Evolutionary conservation across 1,140 invertebrate genomes (phyloP), one percentile per base, ranked within the genome.

Genomic region (Acromyrmex echinatior): DNA sequence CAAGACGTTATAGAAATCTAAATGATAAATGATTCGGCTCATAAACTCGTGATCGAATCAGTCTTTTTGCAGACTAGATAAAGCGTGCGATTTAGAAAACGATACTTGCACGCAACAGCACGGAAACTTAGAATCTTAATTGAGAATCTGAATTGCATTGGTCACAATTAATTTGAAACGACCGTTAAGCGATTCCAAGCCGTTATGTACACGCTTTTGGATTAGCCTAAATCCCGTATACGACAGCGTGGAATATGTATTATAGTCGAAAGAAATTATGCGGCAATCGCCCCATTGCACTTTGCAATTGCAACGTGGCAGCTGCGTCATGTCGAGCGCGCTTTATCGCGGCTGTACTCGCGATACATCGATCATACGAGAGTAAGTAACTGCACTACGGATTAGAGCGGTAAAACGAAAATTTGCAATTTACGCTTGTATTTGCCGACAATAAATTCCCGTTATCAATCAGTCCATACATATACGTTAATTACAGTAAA

Each of bases 241-340:
- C 73, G 58, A 76, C 51, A 21, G 28, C 18, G 51, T 35, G 12
- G 45, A 28, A 49, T 49, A 12, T 2, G 10, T 45, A 21, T n/a
- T n/a, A 49, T 14, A 10, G 66, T 18, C 45, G 84, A 78, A 56
- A 66, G 71, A 62, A 87, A 84, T 89, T 65, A 76, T 66, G 53
- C 60, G 35, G 53, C 66, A 74, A 87, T 79, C 53, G 35, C 14
- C 31, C 65, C 51, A 68, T 76, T 63, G 68, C 74, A 49, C 39
- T 74, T 76, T 63, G 68, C 74, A 49, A 58, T 87, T 53, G 84
- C 71, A 81, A 86, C 84, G 87, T 86, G 70, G 73, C 79, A 86
- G 86, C 86, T 80, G 78, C 73, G 14, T 71, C 62, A 77, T n/a
- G 65, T 80, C 62, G 45, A 73, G n/a, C 3, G 74, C 18, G 49